Evolutionary conservation across 2,888 invertebrate species (phyloP).

Genomic region (Lepidonotus clava): DNA sequence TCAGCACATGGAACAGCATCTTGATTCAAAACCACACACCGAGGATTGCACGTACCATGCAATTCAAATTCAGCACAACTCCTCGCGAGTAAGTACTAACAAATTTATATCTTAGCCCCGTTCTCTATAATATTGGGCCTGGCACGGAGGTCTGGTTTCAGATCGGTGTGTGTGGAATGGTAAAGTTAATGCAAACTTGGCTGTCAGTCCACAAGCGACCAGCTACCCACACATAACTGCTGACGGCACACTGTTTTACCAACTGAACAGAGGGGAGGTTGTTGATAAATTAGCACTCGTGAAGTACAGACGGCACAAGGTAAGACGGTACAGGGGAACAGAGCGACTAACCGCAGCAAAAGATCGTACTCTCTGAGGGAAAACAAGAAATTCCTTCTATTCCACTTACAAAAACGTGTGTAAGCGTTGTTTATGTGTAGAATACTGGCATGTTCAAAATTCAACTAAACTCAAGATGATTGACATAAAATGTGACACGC

Average conservation of each 20-base stretch:
- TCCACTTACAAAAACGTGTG: background rate
- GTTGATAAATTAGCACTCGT: background rate
- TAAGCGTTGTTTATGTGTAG: background rate
- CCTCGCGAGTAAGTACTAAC: too few species aligned
- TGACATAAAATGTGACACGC: background rate
- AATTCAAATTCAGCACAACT: too few species aligned
- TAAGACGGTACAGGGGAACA: too few species aligned
- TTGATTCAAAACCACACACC: background rate
- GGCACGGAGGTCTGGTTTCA: background rate
- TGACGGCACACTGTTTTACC: too few species aligned
- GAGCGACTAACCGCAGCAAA: background rate
- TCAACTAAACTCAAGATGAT: background rate
- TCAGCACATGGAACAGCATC: too few species aligned
- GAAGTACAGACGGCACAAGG: background rate
- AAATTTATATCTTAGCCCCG: too few species aligned
- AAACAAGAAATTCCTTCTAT: background rate
- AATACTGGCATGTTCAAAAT: constrained; percentile 10
- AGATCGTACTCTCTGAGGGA: background rate
- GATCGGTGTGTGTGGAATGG: background rate
- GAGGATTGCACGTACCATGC: too few species aligned
- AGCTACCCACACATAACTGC: constrained; percentile 15
- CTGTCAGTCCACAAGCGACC: constrained; percentile 6
- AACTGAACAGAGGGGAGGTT: background rate
- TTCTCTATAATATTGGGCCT: background rate
- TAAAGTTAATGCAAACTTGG: constrained; percentile 2